Evolutionary conservation across 2,113 vertebrate genomes (phyloP), one percentile per base, ranked within the genome.

Genomic region (Seriola rivoliana): DNA sequence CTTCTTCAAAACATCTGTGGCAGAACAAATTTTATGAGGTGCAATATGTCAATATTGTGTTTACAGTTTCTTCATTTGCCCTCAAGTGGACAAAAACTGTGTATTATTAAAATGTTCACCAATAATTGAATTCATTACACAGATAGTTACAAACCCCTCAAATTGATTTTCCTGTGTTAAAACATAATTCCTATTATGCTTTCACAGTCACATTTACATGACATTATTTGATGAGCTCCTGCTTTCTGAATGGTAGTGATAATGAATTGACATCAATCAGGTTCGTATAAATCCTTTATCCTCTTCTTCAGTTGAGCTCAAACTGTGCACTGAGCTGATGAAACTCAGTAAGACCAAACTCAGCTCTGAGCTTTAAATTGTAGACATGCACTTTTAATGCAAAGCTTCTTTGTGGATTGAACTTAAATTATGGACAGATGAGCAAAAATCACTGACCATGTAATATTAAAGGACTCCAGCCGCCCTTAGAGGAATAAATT

Each of bases 371-470:
- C 1, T 1, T 65, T 42, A 67, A 62, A 66, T 78, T 23, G 36
- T 25, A 68, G 67, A 69, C 13, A 36, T 25, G 32, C 19, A 14
- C 36, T 70, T 80, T 70, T 46, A 73, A 75, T 79, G 50, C 44
- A 79, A 85, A 84, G 57, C 42, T 8, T 76, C 13, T 64, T 72
- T 70, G 32, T 50, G 42, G 58, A 77, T 10, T 0, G 12, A 21
- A 66, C 64, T 78, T 75, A 81, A 78, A 81, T 75, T 75, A 86
- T 83, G 67, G 62, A 25, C 6, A 12, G 63, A 59, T 7, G 3
- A 59, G 64, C 78, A 71, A 75, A 88, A 82, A 68, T 68, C 36
- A 11, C 59, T 40, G 59, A 73, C 52, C 79, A 58, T 85, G 52
- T 70, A 64, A 87, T 85, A 66, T 66, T 64, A 14, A 72, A 80